Evolutionary conservation across 2,797 vertebrate genomes (phyloP).

Genomic region (Atherinosoma microstoma): DNA sequence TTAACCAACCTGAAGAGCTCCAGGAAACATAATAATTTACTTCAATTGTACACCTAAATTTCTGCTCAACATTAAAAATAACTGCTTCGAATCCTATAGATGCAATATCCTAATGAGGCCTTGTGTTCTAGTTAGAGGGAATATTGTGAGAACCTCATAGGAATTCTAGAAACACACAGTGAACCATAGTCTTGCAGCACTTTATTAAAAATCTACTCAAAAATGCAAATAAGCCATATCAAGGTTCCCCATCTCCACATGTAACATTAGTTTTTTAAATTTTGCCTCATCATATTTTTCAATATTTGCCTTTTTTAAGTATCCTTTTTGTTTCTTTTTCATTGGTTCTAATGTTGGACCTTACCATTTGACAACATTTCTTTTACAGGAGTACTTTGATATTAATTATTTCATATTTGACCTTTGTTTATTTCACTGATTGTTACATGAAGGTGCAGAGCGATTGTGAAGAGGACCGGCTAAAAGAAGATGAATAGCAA

Average conservation of each 20-base stretch:
- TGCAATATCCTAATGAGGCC: slow-evolving; percentile 44
- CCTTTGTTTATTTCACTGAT: slow-evolving; percentile 56
- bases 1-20: slow-evolving; percentile 25
- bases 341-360: slow-evolving; percentile 2
- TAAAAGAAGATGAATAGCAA: slow-evolving; percentile 56
- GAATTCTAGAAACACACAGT: slow-evolving; percentile 25
- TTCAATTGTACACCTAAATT: slow-evolving; percentile 37
- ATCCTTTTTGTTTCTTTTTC: neutral
- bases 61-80: slow-evolving; percentile 52
- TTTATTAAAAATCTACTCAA: slow-evolving; percentile 57
- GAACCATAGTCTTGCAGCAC: slow-evolving; percentile 27
- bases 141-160: slow-evolving; percentile 33
- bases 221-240: slow-evolving; percentile 47
- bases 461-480: slow-evolving; percentile 7
- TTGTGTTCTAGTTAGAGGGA: slow-evolving; percentile 49
- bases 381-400: slow-evolving; percentile 29
- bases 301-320: slow-evolving; percentile 5
- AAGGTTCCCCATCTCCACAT: slow-evolving; percentile 25
- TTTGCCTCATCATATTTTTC: slow-evolving; percentile 2
- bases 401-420: slow-evolving; percentile 49
- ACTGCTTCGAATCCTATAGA: slow-evolving; percentile 33
- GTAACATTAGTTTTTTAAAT: slow-evolving; percentile 38
- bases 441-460: slow-evolving; percentile 31
- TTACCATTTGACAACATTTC: slow-evolving; percentile 36
- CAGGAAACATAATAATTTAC: slow-evolving; percentile 13